These are phyloP conservation scores for Amia ocellicauda DNA, from an alignment of 2,113 vertebrate species.

Conservation along the genomic window DNA sequence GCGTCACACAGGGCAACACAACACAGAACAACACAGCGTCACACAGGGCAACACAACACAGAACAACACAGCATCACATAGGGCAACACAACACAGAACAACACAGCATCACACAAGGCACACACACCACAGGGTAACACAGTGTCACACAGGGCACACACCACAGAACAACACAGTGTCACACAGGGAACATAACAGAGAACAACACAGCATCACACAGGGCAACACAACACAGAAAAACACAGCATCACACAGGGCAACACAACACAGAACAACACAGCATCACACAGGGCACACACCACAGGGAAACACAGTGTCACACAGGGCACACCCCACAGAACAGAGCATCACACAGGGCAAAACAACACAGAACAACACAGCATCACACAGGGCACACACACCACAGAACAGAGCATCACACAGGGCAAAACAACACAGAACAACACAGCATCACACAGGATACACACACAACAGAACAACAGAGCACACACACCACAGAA, in stretches of 20 bases:
- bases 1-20: conserved; percentile 9
- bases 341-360: too few species aligned
- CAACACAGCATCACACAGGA: neutral
- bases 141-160: neutral
- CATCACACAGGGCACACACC: neutral
- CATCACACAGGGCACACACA: too few species aligned
- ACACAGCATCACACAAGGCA: conserved; percentile 2
- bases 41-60: neutral
- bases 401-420: too few species aligned
- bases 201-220: conserved; percentile 8
- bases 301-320: neutral
- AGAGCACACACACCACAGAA: neutral
- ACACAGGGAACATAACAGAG: neutral
- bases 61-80: too few species aligned
- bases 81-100: neutral
- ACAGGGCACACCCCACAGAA: too few species aligned
- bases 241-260: neutral
- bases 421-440: neutral
- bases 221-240: neutral
- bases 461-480: too few species aligned
- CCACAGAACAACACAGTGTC: neutral
- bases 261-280: neutral
- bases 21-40: neutral
- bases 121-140: neutral
- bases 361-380: too few species aligned